A percentile compares a stretch with the other conserved stretches of the same genome.
These are phyloP conservation scores for Ibidorhyncha struthersii DNA, from an alignment of 2,113 vertebrate species.

Conservation along the genomic window DNA sequence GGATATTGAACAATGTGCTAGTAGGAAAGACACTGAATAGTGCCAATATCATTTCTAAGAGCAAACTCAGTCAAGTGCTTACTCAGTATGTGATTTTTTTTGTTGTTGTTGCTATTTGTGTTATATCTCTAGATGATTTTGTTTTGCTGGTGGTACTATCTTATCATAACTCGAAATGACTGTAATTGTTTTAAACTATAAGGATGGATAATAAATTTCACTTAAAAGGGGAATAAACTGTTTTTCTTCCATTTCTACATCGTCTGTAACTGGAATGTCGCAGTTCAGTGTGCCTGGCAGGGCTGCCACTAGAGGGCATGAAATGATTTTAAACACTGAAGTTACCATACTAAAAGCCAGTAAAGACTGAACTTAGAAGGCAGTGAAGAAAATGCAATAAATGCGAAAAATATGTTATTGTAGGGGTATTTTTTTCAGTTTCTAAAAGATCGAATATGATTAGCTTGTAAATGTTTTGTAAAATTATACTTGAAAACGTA, in stretches of 20 bases:
- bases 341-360: neutral
- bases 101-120: neutral
- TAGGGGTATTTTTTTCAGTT: neutral
- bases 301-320: slow-evolving; percentile 55
- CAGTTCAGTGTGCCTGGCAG: neutral
- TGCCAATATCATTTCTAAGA: neutral
- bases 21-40: neutral
- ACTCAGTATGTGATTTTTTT: neutral
- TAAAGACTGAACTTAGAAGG: neutral
- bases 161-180: neutral
- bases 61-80: neutral
- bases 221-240: neutral
- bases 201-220: neutral
- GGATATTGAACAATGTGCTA: neutral
- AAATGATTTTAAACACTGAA: slow-evolving; percentile 7
- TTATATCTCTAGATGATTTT: neutral
- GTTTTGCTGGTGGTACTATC: neutral
- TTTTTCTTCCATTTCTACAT: neutral
- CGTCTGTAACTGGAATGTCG: neutral
- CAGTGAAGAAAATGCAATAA: neutral
- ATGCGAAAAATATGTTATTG: neutral
- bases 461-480: neutral
- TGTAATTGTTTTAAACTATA: neutral
- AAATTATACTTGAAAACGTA: neutral
- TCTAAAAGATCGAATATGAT: neutral